Evolutionary conservation across 2,888 invertebrate genomes (phyloP), one percentile per base, ranked within the genome.

Genomic region (Orchestes rusci): DNA sequence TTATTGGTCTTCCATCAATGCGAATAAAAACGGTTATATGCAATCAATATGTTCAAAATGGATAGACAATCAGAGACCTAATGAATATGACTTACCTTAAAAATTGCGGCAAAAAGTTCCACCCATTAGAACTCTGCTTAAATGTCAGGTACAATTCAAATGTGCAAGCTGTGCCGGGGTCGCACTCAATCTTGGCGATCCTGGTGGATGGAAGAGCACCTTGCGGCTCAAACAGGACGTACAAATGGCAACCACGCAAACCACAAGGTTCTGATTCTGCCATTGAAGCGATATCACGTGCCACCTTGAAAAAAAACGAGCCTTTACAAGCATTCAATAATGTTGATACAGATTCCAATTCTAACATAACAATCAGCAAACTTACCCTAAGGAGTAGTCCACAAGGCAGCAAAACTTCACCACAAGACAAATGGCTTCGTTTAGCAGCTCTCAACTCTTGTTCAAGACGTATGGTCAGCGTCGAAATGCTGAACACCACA

Each of bases 181-280:
- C 90, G 63, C 86, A 83, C 68, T 86, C 83, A 68, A 91, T 78
- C 60, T 82, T 82, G 34, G 86, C 86, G 58, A 92, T 75, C 62
- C 80, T 75, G 59, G 83, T 74, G 19, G 43, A 41, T 2, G 51
- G 48, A 35, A 43, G 12, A 10, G 41, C 27, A 69, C 53, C 54
- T 17, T 52, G 49, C 43, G 72, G 73, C 65, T 88, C 85, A 59
- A 89, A 84, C 68, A 84, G 83, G 45, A 92, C 79, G 67, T 82
- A 86, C 53, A 92, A 73, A n/a, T 84, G 83, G 62, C 90, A 89
- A 28, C 91, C 92, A 55, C 88, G 73, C 36, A 91, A 77, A 38
- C 92, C 93, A 70, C 89, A 92, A 13, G 92, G 92, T 69, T 93
- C 92, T 39, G 82, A 81, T 65, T 90, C 89, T 1, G 92, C 87